Base-by-base conservation (phyloP, 2,113 vertebrate species). In the Hypanus sabinus region DNA sequence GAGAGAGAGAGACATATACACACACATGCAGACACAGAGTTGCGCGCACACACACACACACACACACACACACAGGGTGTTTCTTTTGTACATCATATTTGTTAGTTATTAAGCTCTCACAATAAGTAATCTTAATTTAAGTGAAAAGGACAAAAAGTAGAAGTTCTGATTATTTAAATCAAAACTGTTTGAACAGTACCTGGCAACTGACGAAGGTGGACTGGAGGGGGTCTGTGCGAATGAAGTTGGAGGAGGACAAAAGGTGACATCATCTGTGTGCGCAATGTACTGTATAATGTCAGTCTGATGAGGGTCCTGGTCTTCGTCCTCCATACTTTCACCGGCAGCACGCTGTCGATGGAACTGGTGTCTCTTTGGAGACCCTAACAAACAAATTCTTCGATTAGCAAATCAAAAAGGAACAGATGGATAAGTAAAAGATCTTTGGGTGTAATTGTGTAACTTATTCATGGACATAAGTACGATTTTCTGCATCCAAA, bases 251-350 rank as follows among this genome's bases (percentile, higher is more conserved):
- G 95, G 94, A 3, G 97, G 96, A 83, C 96, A 95, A 96, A 97
- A 97, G 94, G 96, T 94, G 24, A 97, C 55, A 9, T 97, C 97
- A 3, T 98, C 97, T 0, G 97, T 97, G 95, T 95, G 97, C 94
- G 97, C 97, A 12, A 99, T 99, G 96, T 98, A 99, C 95, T 99
- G 99, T 96, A 99, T 99, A 96, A 98, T 97, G 95, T 98, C 98
- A 0, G 96, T 95, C 80, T 97, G 97, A 94, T 98, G 97, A 0
- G 96, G 81, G 11, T 97, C 98, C 0, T 96, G 97, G 94, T 98
- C 97, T 30, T 98, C 98, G 95, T 98, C 98, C 95, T 99, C 99
- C 97, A 97, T 98, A 96, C 98, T 99, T 96, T 99, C 98, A 0
- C 99, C 99, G 95, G 99, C 98, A 0, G 98, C 99, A 5, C 98